phyloP scores from a whole-genome alignment of 2,797 vertebrate genomes.

The Hemibagrus guttatus region DNA sequence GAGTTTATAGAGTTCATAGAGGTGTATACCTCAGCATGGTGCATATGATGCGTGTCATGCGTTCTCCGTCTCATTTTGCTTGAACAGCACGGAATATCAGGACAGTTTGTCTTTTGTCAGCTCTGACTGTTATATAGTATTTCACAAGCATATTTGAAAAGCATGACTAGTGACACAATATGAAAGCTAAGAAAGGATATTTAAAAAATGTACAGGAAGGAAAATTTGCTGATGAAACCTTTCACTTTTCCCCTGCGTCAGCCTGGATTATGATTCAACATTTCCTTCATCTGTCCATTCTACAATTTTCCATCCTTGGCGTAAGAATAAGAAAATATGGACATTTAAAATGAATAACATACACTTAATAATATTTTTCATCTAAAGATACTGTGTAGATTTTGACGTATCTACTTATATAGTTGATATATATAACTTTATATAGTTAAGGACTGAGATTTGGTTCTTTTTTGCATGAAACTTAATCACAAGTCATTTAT shows the following conservation, averaged over 20 bases:
- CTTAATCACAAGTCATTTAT: neutral
- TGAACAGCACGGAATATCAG: neutral
- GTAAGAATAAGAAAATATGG: neutral
- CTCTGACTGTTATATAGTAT: neutral
- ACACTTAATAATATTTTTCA: neutral
- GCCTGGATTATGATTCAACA: neutral
- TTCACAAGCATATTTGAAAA: neutral
- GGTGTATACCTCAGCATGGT: neutral
- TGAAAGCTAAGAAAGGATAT: neutral
- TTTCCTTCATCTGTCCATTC: neutral
- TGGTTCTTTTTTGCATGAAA: neutral
- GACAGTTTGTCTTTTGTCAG: neutral
- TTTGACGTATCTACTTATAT: too few species aligned
- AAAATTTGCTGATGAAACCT: constrained; percentile 10
- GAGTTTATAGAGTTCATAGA: neutral
- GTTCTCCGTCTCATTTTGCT: neutral
- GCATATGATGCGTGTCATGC: constrained; percentile 52
- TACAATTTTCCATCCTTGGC: neutral
- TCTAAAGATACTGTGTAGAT: neutral
- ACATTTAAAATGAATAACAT: neutral
- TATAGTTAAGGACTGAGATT: neutral
- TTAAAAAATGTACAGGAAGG: constrained; percentile 13
- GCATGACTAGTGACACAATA: constrained; percentile 16
- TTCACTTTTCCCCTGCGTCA: neutral
- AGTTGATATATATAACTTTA: too few species aligned